A percentile compares a stretch with the other conserved stretches of the same genome.
These are phyloP conservation scores for Smithornis capensis DNA, from an alignment of 2,113 vertebrate genomes.

Conservation along the genomic window DNA sequence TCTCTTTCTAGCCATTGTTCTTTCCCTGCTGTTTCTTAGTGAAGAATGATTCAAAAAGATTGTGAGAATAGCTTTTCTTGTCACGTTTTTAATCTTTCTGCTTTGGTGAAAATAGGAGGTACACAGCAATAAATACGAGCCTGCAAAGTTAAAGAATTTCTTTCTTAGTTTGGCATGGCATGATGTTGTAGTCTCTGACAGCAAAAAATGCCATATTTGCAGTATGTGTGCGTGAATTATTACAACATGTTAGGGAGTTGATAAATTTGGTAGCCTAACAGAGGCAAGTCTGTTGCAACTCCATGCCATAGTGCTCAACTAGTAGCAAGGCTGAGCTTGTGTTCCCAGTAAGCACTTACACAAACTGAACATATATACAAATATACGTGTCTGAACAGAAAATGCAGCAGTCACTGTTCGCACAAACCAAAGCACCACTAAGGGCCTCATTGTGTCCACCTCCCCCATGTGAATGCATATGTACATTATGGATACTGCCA, in stretches of 20 bases:
- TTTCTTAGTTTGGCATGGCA: neutral
- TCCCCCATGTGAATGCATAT: accelerated
- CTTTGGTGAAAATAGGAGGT: neutral
- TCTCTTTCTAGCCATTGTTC: neutral
- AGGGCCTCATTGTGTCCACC: accelerated
- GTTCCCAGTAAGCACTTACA: accelerated
- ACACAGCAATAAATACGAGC: accelerated
- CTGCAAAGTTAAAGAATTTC: neutral
- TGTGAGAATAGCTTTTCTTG: neutral
- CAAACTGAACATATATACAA: accelerated
- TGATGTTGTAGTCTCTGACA: neutral
- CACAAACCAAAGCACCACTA: neutral
- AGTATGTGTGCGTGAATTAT: neutral
- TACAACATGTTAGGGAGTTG: neutral
- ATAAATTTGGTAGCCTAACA: neutral
- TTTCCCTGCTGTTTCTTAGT: neutral
- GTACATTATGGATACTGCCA: neutral
- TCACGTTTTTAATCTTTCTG: neutral
- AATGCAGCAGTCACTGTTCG: neutral
- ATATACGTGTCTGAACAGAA: accelerated
- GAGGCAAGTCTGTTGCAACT: neutral
- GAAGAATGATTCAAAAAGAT: neutral
- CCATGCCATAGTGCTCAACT: accelerated
- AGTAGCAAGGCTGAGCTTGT: neutral
- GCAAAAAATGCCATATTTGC: neutral